Conservation (phyloP, 2,888 invertebrate genomes). For the Amiota mariae region DNA sequence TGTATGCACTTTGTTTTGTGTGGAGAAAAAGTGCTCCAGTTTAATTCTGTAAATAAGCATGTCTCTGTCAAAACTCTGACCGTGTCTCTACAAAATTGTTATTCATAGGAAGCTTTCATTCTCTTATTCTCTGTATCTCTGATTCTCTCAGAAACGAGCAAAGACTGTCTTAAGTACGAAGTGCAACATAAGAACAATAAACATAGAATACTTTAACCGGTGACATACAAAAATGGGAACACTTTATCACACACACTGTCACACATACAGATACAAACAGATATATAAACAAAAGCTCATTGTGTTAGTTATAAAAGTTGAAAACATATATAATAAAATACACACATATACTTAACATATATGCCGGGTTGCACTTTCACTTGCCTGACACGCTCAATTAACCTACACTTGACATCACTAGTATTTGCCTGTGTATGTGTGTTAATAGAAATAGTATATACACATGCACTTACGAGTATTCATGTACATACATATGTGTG, state of each 20-base stretch:
- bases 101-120: no score
- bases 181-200: not conserved
- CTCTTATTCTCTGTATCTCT: no score
- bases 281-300: not conserved
- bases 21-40: no score
- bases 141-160: no score
- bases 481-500: not conserved
- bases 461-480: not conserved
- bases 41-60: no score
- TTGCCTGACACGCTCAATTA: slow-evolving; percentile 38
- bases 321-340: not conserved
- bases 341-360: not conserved
- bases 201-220: not conserved
- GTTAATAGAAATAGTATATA: no score
- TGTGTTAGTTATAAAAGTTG: not conserved
- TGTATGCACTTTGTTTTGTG: no score
- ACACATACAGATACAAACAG: not conserved
- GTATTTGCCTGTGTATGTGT: not conserved
- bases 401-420: slow-evolving; percentile 37
- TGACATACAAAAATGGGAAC: not conserved
- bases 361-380: slow-evolving; percentile 22
- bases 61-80: no score
- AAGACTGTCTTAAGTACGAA: no score
- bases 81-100: no score
- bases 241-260: no score